These are phyloP conservation scores for Acromyrmex echinatior DNA, from an alignment of 1,140 invertebrate genomes.

Conservation along the genomic window DNA sequence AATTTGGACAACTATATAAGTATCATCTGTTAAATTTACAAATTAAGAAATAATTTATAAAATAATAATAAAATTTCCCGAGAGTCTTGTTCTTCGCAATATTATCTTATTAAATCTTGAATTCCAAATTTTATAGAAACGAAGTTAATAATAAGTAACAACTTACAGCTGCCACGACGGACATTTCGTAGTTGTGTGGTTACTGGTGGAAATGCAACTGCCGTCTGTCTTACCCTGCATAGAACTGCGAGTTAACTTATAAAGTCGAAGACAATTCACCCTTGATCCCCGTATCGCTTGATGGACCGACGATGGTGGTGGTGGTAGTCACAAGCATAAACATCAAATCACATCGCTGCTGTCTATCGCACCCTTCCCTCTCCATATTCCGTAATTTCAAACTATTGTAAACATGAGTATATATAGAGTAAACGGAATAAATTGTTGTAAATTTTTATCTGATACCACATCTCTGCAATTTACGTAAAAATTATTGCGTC, in stretches of 20 bases:
- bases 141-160: too few species aligned
- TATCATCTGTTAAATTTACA: neutral
- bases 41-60: neutral
- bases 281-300: slow-evolving; percentile 78
- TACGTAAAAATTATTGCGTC: neutral
- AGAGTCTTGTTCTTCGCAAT: neutral
- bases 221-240: slow-evolving; percentile 73
- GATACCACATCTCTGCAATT: neutral
- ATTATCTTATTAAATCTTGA: neutral
- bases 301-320: neutral
- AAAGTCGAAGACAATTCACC: slow-evolving; percentile 80
- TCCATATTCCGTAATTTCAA: neutral
- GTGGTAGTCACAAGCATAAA: slow-evolving; percentile 65
- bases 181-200: slow-evolving; percentile 72
- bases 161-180: slow-evolving; percentile 80
- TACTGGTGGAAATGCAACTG: slow-evolving; percentile 66
- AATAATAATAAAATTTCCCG: neutral
- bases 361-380: neutral
- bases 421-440: neutral
- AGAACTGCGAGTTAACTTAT: slow-evolving; percentile 80
- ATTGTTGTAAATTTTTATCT: neutral
- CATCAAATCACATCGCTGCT: slow-evolving; percentile 40
- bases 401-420: neutral
- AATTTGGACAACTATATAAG: neutral
- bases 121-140: neutral